A percentile compares a stretch with the other conserved stretches of the same genome.
phyloP scores from a whole-genome alignment of 2,113 vertebrate genomes.

The Cyanistes caeruleus region DNA sequence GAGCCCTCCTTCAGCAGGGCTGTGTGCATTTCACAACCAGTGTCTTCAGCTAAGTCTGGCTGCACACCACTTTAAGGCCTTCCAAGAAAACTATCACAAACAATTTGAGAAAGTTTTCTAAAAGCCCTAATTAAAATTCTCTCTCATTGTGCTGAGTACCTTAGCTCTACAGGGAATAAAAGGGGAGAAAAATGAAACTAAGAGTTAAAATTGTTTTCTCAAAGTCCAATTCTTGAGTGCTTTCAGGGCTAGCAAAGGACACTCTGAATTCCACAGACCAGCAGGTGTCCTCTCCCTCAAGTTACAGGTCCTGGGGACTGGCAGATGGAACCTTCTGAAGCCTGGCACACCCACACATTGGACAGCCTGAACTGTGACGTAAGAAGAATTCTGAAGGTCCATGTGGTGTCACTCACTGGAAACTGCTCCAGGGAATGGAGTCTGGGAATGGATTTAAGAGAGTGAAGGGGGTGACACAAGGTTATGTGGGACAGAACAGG shows the following conservation, averaged over 20 bases:
- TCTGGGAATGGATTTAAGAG: background rate
- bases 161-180: background rate
- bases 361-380: background rate
- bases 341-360: rapidly evolving
- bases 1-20: background rate
- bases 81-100: background rate
- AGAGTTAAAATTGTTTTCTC: background rate
- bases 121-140: background rate
- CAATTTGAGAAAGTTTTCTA: background rate
- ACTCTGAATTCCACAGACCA: rapidly evolving
- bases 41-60: rapidly evolving
- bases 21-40: rapidly evolving
- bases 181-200: rapidly evolving
- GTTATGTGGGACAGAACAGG: background rate
- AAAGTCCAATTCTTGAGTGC: background rate
- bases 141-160: background rate
- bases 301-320: background rate
- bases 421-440: background rate
- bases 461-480: background rate
- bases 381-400: background rate
- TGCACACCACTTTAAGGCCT: rapidly evolving
- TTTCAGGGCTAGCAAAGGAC: background rate
- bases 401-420: background rate
- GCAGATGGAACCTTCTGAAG: background rate
- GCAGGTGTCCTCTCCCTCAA: background rate